These are phyloP conservation scores for Agapostemon virescens DNA, from an alignment of 2,888 invertebrate species.

Conservation along the genomic window DNA sequence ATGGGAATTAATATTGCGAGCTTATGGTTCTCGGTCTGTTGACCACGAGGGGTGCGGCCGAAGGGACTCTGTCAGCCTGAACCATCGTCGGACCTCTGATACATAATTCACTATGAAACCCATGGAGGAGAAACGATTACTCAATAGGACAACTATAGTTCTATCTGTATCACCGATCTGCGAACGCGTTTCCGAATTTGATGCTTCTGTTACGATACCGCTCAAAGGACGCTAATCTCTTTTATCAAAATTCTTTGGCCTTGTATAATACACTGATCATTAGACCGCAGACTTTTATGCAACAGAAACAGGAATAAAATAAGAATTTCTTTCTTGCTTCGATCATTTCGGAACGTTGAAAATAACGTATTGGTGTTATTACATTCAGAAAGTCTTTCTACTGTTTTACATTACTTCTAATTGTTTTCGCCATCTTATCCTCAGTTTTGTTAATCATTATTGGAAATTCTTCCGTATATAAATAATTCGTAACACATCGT, in stretches of 20 bases:
- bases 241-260: neutral
- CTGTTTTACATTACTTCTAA: too few relatives aligned
- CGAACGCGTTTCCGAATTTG: neutral
- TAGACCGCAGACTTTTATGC: neutral
- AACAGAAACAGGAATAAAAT: neutral
- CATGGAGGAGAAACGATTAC: slow-evolving; percentile 1
- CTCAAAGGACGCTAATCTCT: neutral
- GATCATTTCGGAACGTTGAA: too few relatives aligned
- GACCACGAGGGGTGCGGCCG: slow-evolving; percentile 59
- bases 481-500: too few relatives aligned
- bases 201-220: neutral
- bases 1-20: slow-evolving; percentile 70
- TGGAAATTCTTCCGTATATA: too few relatives aligned
- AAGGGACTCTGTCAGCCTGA: slow-evolving; percentile 32
- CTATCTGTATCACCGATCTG: neutral
- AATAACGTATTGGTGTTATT: too few relatives aligned
- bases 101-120: slow-evolving; percentile 14
- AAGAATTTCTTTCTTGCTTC: neutral
- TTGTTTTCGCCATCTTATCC: too few relatives aligned
- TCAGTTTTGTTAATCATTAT: too few relatives aligned
- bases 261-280: neutral
- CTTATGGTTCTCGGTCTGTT: slow-evolving; percentile 73
- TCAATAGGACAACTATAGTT: neutral
- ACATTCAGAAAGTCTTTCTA: too few relatives aligned
- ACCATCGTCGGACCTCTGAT: slow-evolving; percentile 17